phyloP scores from a whole-genome alignment of 2,797 vertebrate species.

The Hoplostethus mediterraneus region DNA sequence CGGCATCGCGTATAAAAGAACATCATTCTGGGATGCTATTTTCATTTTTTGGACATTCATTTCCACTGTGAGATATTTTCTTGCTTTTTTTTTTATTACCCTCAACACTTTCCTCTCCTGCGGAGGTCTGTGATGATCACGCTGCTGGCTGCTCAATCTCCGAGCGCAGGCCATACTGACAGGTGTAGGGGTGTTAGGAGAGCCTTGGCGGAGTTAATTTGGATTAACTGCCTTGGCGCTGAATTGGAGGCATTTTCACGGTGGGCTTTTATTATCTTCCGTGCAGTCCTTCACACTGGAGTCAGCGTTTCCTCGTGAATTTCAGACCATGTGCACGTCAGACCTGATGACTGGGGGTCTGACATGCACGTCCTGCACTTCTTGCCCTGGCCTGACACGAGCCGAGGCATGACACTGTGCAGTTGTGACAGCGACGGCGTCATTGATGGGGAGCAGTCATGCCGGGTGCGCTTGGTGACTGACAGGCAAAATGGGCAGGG shows the following conservation, averaged over 20 bases:
- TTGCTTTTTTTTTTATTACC: slow-evolving; percentile 20
- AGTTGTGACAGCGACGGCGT: slow-evolving; percentile 23
- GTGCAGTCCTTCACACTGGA: slow-evolving; percentile 46
- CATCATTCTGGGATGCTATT: no score
- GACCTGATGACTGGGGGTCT: neutral
- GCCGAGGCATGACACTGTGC: slow-evolving; percentile 10
- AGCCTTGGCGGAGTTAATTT: slow-evolving; percentile 73
- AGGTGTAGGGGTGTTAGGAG: slow-evolving; percentile 73
- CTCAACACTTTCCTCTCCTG: slow-evolving; percentile 27
- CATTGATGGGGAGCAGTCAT: slow-evolving; percentile 2
- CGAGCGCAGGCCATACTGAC: slow-evolving; percentile 62
- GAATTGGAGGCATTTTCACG: slow-evolving; percentile 61
- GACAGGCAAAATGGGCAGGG: neutral
- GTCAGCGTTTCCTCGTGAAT: slow-evolving; percentile 48
- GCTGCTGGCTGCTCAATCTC: slow-evolving; percentile 26
- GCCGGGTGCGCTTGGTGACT: slow-evolving; percentile 13
- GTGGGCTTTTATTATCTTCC: slow-evolving; percentile 58
- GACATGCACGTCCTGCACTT: neutral
- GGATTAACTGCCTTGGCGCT: slow-evolving; percentile 69
- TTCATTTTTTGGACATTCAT: neutral
- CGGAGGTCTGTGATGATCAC: slow-evolving; percentile 31
- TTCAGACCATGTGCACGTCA: slow-evolving; percentile 8
- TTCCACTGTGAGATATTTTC: neutral
- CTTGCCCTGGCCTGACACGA: slow-evolving; percentile 1
- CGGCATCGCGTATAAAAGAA: no score